A percentile compares a stretch with the other conserved stretches of the same genome.
These are phyloP conservation scores for Sarcophilus harrisii DNA, from an alignment of 2,797 vertebrate species.

Conservation along the genomic window DNA sequence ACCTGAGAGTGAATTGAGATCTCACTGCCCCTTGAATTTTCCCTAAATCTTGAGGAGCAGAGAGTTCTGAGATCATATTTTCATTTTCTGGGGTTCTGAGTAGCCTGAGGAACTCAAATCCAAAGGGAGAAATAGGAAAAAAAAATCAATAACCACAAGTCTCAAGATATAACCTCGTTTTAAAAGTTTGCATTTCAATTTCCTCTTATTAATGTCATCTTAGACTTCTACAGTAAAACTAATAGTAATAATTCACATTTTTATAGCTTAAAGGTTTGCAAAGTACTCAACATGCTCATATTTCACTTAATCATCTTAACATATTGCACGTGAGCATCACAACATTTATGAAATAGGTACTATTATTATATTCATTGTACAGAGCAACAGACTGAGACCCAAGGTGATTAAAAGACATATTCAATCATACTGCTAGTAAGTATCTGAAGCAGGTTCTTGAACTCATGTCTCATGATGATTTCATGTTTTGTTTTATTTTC, in stretches of 20 bases:
- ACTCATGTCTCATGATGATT: background rate
- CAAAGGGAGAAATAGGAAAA: background rate
- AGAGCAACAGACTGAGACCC: background rate
- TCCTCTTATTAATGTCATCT: background rate
- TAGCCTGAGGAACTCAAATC: background rate
- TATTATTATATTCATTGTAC: background rate
- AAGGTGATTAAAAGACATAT: background rate
- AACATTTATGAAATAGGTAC: background rate
- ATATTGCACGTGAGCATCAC: background rate
- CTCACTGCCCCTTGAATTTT: background rate
- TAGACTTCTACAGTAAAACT: background rate
- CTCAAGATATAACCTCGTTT: background rate
- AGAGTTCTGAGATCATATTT: background rate
- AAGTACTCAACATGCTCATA: background rate
- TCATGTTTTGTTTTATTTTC: background rate
- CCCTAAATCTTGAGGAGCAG: background rate
- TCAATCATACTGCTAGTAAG: background rate
- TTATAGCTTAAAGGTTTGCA: background rate
- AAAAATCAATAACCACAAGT: background rate
- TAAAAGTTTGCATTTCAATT: background rate
- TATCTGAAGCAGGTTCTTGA: background rate
- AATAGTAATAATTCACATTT: background rate
- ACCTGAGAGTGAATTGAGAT: background rate
- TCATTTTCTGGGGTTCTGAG: background rate
- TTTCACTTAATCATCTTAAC: background rate